These are phyloP conservation scores for Callopanchax toddi DNA, from an alignment of 2,113 vertebrate genomes.

Conservation along the genomic window DNA sequence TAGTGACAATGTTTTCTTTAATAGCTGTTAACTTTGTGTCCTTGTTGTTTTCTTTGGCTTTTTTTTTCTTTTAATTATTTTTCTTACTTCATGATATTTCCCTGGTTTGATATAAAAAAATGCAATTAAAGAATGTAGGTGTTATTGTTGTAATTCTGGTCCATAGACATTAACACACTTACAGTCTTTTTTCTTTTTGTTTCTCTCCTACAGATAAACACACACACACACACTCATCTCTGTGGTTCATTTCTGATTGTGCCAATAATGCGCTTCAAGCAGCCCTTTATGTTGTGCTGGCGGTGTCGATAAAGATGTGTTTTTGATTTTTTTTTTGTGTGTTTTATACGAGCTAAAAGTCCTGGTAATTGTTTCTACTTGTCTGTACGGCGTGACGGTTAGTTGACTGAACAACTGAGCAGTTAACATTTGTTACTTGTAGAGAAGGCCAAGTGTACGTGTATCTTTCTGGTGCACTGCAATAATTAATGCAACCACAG, in stretches of 20 bases:
- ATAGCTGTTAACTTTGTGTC: constrained; percentile 84
- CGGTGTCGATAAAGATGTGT: constrained; percentile 77
- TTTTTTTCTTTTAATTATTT: constrained; percentile 28
- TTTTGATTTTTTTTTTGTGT: constrained; percentile 60
- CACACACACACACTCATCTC: constrained; percentile 34
- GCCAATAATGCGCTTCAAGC: constrained; percentile 83
- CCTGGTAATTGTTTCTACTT: constrained; percentile 71
- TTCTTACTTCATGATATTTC: constrained; percentile 77
- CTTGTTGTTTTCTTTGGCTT: constrained; percentile 72
- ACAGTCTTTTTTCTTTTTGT: constrained; percentile 24
- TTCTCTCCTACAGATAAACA: constrained; percentile 23
- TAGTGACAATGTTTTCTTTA: constrained; percentile 92
- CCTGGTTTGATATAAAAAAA: constrained; percentile 78
- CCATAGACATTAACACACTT: constrained; percentile 72
- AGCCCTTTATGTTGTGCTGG: constrained; percentile 72
- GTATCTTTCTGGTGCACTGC: constrained; percentile 60
- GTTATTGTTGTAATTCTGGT: constrained; percentile 80
- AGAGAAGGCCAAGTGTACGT: constrained; percentile 59
- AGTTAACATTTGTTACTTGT: constrained; percentile 58
- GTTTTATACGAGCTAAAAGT: constrained; percentile 69
- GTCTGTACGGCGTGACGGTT: constrained; percentile 63
- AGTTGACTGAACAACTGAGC: constrained; percentile 60
- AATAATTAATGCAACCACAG: constrained; percentile 58
- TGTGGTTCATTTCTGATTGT: constrained; percentile 83
- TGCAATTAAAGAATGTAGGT: constrained; percentile 82